These are phyloP conservation scores for Artibeus jamaicensis DNA, from an alignment of 2,797 vertebrate genomes.

Conservation along the genomic window DNA sequence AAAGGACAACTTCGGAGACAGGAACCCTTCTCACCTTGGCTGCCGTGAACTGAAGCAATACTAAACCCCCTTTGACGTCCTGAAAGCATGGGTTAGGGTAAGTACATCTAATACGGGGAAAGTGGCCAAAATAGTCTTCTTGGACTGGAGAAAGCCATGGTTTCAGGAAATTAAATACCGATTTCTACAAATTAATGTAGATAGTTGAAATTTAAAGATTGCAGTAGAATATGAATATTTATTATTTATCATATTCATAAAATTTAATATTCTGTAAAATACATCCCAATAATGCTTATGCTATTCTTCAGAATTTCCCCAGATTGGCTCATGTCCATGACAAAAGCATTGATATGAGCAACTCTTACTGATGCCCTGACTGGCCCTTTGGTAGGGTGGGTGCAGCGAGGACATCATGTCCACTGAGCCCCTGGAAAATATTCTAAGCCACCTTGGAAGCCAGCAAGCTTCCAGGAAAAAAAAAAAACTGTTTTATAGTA, in stretches of 20 bases:
- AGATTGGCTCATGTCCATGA: neutral
- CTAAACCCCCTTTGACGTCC: neutral
- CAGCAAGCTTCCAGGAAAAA: neutral
- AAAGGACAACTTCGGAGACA: neutral
- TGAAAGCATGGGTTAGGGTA: neutral
- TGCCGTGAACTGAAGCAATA: neutral
- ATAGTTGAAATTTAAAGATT: constrained; percentile 25
- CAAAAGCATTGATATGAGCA: neutral
- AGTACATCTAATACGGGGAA: neutral
- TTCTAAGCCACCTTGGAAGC: neutral
- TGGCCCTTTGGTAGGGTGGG: neutral
- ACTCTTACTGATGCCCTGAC: neutral
- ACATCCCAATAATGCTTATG: neutral
- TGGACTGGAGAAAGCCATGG: neutral
- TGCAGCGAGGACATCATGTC: neutral
- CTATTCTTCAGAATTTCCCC: neutral
- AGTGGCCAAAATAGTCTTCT: neutral
- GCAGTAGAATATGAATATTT: neutral
- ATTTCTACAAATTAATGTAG: constrained; percentile 15
- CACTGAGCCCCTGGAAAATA: neutral
- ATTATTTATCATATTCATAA: constrained; percentile 3
- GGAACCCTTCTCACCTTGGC: neutral
- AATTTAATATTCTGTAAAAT: neutral
- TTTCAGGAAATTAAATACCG: neutral
- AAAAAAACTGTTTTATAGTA: neutral